Conservation (phyloP, 2,113 vertebrate species). For the Corythornis vintsioides region DNA sequence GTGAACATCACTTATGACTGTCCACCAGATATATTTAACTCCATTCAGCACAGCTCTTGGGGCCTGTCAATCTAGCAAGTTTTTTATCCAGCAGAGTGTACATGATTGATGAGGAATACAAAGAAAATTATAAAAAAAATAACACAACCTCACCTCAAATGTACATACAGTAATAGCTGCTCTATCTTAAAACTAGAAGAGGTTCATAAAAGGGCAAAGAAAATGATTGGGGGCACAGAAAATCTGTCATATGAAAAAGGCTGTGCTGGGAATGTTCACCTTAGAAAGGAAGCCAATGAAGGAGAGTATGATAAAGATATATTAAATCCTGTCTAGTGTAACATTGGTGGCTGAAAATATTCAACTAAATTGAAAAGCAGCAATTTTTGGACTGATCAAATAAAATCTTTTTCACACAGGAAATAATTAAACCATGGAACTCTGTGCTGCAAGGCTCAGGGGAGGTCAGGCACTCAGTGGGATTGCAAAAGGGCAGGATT, state of each 20-base stretch:
- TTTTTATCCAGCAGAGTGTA: too few species aligned
- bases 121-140: constrained; percentile 2
- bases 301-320: constrained; percentile 5
- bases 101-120: not conserved
- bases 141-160: not conserved
- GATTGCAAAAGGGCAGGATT: not conserved
- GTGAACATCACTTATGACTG: too few species aligned
- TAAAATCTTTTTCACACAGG: not conserved
- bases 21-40: too few species aligned
- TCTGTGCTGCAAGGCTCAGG: not conserved
- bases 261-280: not conserved
- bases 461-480: not conserved
- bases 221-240: not conserved
- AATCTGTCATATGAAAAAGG: not conserved
- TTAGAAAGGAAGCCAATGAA: not conserved
- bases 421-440: constrained; percentile 39
- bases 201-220: not conserved
- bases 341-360: not conserved
- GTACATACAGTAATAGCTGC: not conserved
- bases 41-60: too few species aligned
- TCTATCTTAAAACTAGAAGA: not conserved
- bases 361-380: constrained; percentile 15
- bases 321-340: not conserved
- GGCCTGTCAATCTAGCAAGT: too few species aligned
- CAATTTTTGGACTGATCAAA: constrained; percentile 47